Base-by-base conservation (phyloP, 35 echinoderm and acorn worm species). In the Acanthaster planci region DNA sequence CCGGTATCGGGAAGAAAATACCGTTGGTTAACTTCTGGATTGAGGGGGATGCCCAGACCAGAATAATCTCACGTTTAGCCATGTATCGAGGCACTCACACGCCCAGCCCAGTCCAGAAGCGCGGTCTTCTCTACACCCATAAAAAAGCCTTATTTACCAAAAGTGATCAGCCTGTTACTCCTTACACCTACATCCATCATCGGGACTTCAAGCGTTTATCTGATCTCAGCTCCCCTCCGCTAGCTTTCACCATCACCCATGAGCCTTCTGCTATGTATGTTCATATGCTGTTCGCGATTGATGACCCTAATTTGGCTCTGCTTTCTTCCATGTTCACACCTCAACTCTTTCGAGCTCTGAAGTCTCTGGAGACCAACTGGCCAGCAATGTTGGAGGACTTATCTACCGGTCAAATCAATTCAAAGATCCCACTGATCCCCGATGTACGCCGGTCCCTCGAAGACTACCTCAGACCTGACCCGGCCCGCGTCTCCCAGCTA, bases 1-100 rank as follows among this genome's bases (percentile, higher is more conserved):
- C 92, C 4, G 92, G 92, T 38, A 82, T 55, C 36, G 34, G 76
- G 2, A 94, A 94, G 60, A 77, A 52, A 21, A 90, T 94, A 21
- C 92, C 92, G n/a, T 56, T 53, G 32, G 78, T 39, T 42, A 10
- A 36, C 52, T 40, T 56, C 75, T 38, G 8, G 31, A 44, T 34
- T 15, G 6, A 14, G 6, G 38, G 38, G 38, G 10, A n/a, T 76
- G 34, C 39, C 50, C 10, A 1, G 27, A 6, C 31, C 75, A 38
- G 1, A 55, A 5, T 38, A 27, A 17, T 40, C 81, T 5, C 5
- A 77, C 2, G 51, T 76, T 26, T 8, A 1, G 27, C 55, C 56
- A 9, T 55, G 21, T 82, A 85, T 47, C 34, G 37, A 5, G 22
- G 30, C 72, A 34, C 58, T 53, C 84, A 80, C 39, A 77, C 36